Conservation (phyloP, 2,797 vertebrate species). For the Argyrosomus regius region DNA sequence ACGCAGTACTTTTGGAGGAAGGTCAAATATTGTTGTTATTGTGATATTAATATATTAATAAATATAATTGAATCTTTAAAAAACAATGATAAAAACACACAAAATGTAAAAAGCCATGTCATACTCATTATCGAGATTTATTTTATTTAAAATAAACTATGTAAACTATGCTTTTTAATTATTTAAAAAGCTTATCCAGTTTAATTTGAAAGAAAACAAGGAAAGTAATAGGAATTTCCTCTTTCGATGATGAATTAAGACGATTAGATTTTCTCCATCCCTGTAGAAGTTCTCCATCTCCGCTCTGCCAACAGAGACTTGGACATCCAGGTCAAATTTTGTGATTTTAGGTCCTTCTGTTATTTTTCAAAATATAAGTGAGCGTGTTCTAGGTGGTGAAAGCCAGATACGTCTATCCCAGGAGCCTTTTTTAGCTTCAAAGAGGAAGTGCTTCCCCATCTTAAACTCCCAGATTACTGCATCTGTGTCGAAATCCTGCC, state of each 20-base stretch:
- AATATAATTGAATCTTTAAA: too few species aligned
- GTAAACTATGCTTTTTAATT: neutral
- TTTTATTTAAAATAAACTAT: too few species aligned
- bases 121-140: too few species aligned
- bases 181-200: neutral
- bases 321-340: neutral
- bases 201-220: neutral
- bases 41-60: too few species aligned
- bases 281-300: too few species aligned
- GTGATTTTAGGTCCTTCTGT: neutral
- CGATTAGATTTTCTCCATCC: too few species aligned
- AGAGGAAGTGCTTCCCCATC: slow-evolving; percentile 7
- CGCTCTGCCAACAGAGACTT: neutral
- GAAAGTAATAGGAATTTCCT: too few species aligned
- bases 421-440: slow-evolving; percentile 10
- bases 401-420: neutral
- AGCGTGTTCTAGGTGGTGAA: neutral
- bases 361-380: neutral
- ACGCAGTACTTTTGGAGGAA: too few species aligned
- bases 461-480: slow-evolving; percentile 9
- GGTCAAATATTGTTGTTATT: too few species aligned
- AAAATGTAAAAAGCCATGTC: too few species aligned
- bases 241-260: neutral
- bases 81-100: too few species aligned
- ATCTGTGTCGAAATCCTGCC: neutral